Conservation (phyloP, 2,888 invertebrate species). For the Heteromyza rotundicornis region DNA sequence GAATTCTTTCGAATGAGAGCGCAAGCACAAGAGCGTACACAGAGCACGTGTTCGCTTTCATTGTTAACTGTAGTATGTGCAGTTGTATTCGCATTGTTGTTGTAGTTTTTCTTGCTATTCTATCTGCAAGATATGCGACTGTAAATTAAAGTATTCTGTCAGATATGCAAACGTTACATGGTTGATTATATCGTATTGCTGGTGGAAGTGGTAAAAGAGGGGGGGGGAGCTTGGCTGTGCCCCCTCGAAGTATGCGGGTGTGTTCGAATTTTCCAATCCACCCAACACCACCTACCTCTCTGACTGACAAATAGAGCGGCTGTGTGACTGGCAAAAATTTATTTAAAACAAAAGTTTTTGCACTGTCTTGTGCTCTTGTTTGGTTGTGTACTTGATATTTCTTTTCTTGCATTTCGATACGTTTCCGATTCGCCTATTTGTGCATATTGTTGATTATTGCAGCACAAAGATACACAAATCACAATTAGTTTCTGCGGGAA, state of each 20-base stretch:
- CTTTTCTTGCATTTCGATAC: neutral
- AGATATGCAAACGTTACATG: constrained; percentile 4
- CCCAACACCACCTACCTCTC: neutral
- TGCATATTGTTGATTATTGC: neutral
- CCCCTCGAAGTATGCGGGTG: neutral
- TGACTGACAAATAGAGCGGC: neutral
- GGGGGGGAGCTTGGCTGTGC: neutral
- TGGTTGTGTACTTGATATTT: neutral
- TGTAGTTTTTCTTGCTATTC: too few species aligned
- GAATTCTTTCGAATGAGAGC: neutral
- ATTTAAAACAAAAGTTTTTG: constrained; percentile 5
- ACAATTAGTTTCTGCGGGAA: neutral
- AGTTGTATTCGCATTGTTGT: too few species aligned
- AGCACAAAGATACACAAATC: neutral
- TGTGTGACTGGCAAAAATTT: neutral
- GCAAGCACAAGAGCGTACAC: neutral
- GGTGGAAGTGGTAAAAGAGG: neutral
- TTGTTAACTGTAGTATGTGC: too few species aligned
- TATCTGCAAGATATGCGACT: neutral
- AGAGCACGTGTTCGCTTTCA: constrained; percentile 1
- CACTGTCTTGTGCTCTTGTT: neutral
- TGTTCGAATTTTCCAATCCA: neutral
- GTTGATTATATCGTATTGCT: neutral
- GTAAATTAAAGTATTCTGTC: constrained; percentile 7
- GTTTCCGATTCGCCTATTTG: neutral